Percentiles rank a stretch among this genome's conserved stretches.
phyloP scores from a whole-genome alignment of 2,888 invertebrate genomes.

The Caenorhabditis parvicauda region DNA sequence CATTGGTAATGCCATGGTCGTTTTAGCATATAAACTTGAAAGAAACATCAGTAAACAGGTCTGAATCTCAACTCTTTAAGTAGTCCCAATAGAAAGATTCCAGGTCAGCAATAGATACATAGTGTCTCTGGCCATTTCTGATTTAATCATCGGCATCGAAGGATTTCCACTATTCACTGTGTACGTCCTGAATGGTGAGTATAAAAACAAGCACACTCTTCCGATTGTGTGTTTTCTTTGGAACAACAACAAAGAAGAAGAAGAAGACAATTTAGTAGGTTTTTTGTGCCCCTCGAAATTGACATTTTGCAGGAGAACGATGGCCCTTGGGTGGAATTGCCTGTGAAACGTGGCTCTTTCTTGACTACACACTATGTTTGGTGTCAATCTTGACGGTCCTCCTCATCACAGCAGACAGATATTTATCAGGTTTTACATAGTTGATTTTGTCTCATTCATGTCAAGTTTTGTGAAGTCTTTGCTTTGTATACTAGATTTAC shows the following conservation, averaged over 20 bases:
- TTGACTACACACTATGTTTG: conserved; percentile 62
- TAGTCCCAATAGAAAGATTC: conserved; percentile 5
- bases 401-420: conserved; percentile 59
- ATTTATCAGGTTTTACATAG: conserved; percentile 28
- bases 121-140: conserved; percentile 60
- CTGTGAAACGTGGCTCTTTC: conserved; percentile 60
- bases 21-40: conserved; percentile 58
- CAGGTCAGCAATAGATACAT: conserved; percentile 62
- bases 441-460: too few species aligned
- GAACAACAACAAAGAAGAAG: not conserved
- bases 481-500: not conserved
- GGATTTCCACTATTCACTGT: conserved; percentile 62
- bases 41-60: conserved; percentile 61
- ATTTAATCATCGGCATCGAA: conserved; percentile 61
- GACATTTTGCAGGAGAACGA: conserved; percentile 45
- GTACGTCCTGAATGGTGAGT: conserved; percentile 58
- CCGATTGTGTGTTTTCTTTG: not conserved
- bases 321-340: conserved; percentile 59
- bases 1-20: conserved; percentile 61
- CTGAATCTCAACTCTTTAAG: not conserved
- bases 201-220: not conserved
- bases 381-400: conserved; percentile 62
- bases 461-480: not conserved
- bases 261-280: not conserved
- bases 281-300: not conserved